Conservation (phyloP, 30 jellyfish, hydroid and myxozoan genomes). For the Rhopilema esculentum region DNA sequence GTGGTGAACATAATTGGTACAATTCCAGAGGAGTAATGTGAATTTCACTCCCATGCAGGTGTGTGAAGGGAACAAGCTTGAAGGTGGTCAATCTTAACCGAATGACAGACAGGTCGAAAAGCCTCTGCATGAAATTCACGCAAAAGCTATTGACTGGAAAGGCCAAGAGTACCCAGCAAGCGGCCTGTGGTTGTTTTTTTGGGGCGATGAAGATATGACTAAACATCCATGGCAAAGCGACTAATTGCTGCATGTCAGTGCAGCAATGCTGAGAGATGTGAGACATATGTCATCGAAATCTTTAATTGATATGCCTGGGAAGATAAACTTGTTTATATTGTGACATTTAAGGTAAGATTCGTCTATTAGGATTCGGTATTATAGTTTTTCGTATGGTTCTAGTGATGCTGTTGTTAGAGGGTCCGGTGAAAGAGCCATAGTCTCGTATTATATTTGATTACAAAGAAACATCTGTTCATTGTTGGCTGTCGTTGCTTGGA, state of each 20-base stretch:
- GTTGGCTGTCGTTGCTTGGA: not conserved
- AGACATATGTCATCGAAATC: not conserved
- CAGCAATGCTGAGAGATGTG: not conserved
- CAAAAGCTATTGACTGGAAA: not conserved
- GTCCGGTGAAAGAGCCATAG: not conserved
- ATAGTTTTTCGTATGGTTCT: not conserved
- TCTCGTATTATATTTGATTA: not conserved
- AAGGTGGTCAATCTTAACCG: not conserved
- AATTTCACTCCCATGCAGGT: slow-evolving; percentile 38
- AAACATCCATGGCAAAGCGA: not conserved
- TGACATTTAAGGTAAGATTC: not conserved
- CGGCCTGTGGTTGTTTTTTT: not conserved
- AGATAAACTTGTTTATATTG: not conserved
- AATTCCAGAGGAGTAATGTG: slow-evolving; percentile 39
- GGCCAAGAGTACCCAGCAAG: not conserved
- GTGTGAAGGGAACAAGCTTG: not conserved
- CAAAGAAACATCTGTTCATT: not conserved
- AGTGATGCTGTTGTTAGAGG: not conserved
- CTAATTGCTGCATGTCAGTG: not conserved
- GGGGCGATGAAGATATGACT: not conserved
- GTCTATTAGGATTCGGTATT: not conserved
- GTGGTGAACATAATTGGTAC: slow-evolving; percentile 21
- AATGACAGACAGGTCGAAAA: not conserved
- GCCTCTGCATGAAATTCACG: not conserved
- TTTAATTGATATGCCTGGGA: not conserved